A percentile compares a stretch with the other conserved stretches of the same genome.
Conservation (phyloP, 2,113 vertebrate species). For the Tragelaphus strepsiceros region DNA sequence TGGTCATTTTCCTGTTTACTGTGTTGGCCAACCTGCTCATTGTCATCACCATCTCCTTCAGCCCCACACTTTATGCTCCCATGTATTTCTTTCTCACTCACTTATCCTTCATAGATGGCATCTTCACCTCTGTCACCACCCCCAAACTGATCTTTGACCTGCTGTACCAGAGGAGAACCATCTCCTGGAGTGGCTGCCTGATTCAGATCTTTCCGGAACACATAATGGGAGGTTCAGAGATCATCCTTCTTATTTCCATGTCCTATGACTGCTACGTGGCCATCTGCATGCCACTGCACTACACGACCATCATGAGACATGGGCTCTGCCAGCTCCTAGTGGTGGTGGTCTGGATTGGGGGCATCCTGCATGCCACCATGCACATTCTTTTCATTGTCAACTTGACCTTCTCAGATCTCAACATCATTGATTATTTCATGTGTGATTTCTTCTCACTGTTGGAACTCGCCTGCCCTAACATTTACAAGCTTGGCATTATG, state of each 20-base stretch:
- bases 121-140: no score
- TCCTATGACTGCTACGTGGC: no score
- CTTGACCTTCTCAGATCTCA: background rate
- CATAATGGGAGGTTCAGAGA: no score
- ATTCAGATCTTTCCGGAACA: background rate
- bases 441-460: conserved; percentile 68
- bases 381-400: conserved; percentile 59
- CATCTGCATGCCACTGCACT: no score
- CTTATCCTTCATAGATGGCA: no score
- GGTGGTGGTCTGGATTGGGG: conserved; percentile 47
- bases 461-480: conserved; percentile 44
- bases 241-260: no score
- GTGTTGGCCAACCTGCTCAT: background rate
- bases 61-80: conserved; percentile 31
- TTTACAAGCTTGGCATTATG: conserved; percentile 40
- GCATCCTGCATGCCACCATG: conserved; percentile 31
- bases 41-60: conserved; percentile 14
- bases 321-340: conserved; percentile 9
- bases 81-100: conserved; percentile 67
- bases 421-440: conserved; percentile 65
- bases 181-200: no score
- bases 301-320: background rate
- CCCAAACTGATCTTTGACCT: no score
- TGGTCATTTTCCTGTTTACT: background rate
- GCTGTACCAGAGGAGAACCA: no score